Evolutionary conservation across 2,113 vertebrate genomes (phyloP), one percentile per base, ranked within the genome.

Genomic region (Cyanocitta stelleri): DNA sequence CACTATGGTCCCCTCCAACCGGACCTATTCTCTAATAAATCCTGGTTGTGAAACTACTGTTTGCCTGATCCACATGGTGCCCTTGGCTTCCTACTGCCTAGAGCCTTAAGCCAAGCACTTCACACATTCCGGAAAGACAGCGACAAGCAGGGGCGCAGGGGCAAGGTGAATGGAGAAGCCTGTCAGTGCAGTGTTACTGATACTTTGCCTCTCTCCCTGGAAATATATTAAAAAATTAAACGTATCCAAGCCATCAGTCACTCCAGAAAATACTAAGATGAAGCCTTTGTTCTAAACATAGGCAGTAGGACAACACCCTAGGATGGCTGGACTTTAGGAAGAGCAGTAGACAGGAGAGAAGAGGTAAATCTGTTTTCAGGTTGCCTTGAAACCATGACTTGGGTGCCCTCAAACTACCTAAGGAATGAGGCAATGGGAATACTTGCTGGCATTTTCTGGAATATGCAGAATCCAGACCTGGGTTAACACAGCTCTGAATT

Each of bases 121-220:
- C 43, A 13, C 19, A 4, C 0, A 0, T 44, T 41, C 55, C 9
- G 0, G 30, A 54, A 90, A n/a, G 15, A 44, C 39, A 32, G 44
- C 5, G 63, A 35, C 16, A 21, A 63, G 17, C n/a, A 39, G 41
- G 33, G 6, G 6, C 0, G 1, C 26, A 29, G 13, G 26, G 52
- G 5, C 30, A 44, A 56, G n/a, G 55, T 49, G 59, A 49, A 35
- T 51, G 33, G 16, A 54, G 37, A 82, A 44, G 15, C 5, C 11
- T 29, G 10, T 21, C 32, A 18, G 7, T 24, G 26, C 37, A 13
- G 6, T 17, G 46, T 16, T 54, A 6, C 0, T 54, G 24, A 6
- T 52, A 20, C 7, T 77, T 66, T 68, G 12, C 5, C 3, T 29
- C 41, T 29, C 4, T 63, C 4, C 37, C 71, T 71, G 51, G 43